A percentile compares a stretch with the other conserved stretches of the same genome.
Conservation (phyloP, 2,888 invertebrate species). For the Cerastoderma edule region DNA sequence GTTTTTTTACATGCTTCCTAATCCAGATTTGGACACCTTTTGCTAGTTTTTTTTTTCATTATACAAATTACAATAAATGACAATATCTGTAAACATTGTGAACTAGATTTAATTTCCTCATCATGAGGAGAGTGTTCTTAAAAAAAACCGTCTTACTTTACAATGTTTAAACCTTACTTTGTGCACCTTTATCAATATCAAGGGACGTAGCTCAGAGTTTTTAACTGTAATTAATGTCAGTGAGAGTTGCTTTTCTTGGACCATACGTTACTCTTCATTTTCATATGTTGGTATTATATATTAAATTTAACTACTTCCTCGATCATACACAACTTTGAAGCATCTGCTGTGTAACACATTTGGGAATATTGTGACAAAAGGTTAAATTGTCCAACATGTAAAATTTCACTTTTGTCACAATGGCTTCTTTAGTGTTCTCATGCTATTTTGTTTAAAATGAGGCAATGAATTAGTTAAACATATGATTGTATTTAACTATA, state of each 20-base stretch:
- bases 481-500: neutral
- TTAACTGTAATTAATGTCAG: neutral
- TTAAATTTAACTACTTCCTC: neutral
- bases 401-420: no score
- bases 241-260: neutral
- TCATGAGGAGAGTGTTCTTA: neutral
- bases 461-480: neutral
- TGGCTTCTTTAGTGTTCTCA: no score
- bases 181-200: neutral
- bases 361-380: slow-evolving; percentile 1
- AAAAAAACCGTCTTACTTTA: neutral
- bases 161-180: neutral
- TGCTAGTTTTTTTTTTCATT: no score
- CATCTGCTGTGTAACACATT: neutral
- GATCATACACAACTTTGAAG: neutral
- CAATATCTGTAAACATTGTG: no score
- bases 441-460: neutral
- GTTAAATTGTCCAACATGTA: no score
- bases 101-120: no score
- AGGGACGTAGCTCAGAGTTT: neutral
- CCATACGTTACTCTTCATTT: neutral
- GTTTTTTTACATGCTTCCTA: no score
- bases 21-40: no score
- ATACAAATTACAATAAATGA: no score
- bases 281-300: neutral